Base-by-base conservation (phyloP, 2,797 vertebrate species). In the Premnoplex brunnescens region DNA sequence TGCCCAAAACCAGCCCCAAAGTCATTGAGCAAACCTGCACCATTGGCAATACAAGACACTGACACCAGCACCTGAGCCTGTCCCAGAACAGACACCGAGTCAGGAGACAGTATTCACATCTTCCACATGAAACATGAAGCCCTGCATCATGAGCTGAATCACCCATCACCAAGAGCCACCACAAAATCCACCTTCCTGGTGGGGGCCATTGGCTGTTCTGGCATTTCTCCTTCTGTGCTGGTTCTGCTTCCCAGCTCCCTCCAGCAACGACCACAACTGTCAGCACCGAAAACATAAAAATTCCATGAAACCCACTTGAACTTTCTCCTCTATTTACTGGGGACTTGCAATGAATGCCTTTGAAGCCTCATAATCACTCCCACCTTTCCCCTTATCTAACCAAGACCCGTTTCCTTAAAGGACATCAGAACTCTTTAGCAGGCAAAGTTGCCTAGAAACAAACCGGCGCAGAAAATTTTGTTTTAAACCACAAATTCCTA, bases 111-210 rank as follows among this genome's bases (percentile, higher is more conserved):
- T 3, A 32, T 49, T 78, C 49, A 43, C 37, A 71, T 7, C 64
- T 58, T 43, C 26, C 52, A 44, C 0, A 0, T 20, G 18, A 44
- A 77, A 59, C 0, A 0, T 2, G 2, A 44, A 43, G 39, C n/a
- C 27, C 69, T 27, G 14, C 0, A 0, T 14, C 14, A 2, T 1
- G 34, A 69, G 24, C 46, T 54, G 27, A 39, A 84, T 10, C n/a
- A 18, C 16, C n/a, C 74, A 16, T 36, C 49, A 8, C 0, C 2
- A 73, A 68, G 60, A 64, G 63, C 22, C 2, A 6, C 37, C 12
- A 3, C 36, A 71, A 75, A 90, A 72, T 49, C 41, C 63, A 69
- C 39, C 51, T 79, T 59, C 39, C 75, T 5, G 4, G 10, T 21
- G 43, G 30, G 41, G 60, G 20, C 17, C 4, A 6, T 0, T 32